Conservation (phyloP, 2,797 vertebrate genomes). For the Todus mexicanus region DNA sequence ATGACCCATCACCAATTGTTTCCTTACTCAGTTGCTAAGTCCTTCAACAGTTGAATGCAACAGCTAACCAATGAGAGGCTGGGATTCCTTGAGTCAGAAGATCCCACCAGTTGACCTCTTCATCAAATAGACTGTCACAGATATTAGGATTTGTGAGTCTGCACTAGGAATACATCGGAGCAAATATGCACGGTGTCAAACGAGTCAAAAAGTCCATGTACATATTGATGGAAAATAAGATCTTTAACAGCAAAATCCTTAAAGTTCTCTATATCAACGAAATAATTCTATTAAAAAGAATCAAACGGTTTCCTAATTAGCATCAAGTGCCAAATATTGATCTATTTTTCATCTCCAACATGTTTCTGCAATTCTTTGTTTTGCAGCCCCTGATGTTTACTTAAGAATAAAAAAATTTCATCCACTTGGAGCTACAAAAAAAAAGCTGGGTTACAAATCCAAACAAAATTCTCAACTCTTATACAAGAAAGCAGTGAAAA, state of each 20-base stretch:
- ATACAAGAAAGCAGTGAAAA: neutral
- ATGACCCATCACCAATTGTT: neutral
- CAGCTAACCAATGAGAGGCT: accelerated
- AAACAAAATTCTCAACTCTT: neutral
- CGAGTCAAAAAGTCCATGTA: neutral
- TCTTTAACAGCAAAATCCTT: neutral
- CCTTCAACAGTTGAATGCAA: neutral
- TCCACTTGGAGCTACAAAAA: neutral
- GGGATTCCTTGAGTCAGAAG: neutral
- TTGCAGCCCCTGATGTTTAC: neutral
- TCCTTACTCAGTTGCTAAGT: neutral
- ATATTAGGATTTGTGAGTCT: neutral
- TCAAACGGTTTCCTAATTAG: neutral
- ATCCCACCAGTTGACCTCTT: neutral
- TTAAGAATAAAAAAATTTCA: neutral
- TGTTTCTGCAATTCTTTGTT: neutral
- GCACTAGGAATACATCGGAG: neutral
- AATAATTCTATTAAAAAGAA: neutral
- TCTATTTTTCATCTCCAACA: neutral
- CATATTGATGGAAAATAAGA: neutral
- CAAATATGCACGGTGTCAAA: neutral
- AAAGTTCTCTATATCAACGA: neutral
- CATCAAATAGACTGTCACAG: neutral
- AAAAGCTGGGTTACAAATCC: neutral
- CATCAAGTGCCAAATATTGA: neutral